phyloP scores from a whole-genome alignment of 2,888 invertebrate species.

The Drosophila paucipuncta region DNA sequence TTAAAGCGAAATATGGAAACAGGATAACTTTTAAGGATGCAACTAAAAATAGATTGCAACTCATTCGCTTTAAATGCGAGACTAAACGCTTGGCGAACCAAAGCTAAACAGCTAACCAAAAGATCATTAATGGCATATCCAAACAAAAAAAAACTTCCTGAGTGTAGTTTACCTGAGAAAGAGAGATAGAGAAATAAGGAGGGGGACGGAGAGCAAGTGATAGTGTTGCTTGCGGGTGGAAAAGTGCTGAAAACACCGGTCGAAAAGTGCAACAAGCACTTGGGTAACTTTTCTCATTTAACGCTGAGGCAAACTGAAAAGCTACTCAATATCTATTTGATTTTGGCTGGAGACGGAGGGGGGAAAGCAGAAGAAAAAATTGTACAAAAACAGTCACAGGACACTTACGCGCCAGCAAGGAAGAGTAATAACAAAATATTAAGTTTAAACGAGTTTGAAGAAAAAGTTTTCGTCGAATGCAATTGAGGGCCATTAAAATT shows the following conservation, averaged over 20 bases:
- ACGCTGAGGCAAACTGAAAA: constrained; percentile 75
- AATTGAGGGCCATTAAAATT: constrained; percentile 73
- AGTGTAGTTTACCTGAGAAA: constrained; percentile 55
- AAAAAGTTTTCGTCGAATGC: constrained; percentile 42
- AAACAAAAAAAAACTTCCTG: constrained; percentile 28
- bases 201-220: constrained; percentile 1
- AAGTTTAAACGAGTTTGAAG: constrained; percentile 65
- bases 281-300: constrained; percentile 78
- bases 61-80: constrained; percentile 33
- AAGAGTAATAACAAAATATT: constrained; percentile 72
- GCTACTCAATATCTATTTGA: constrained; percentile 81
- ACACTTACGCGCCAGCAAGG: constrained; percentile 56
- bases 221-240: constrained; percentile 20
- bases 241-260: constrained; percentile 36
- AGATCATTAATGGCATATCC: constrained; percentile 63
- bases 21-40: constrained; percentile 17
- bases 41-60: constrained; percentile 46
- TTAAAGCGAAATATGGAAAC: constrained; percentile 12
- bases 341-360: constrained; percentile 26
- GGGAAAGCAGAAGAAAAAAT: constrained; percentile 30
- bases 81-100: constrained; percentile 39
- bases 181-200: background rate
- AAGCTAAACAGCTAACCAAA: constrained; percentile 59
- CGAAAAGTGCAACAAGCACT: constrained; percentile 78
- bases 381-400: constrained; percentile 29